phyloP scores from a whole-genome alignment of 2,888 invertebrate species.

The Leucophenga maculata region DNA sequence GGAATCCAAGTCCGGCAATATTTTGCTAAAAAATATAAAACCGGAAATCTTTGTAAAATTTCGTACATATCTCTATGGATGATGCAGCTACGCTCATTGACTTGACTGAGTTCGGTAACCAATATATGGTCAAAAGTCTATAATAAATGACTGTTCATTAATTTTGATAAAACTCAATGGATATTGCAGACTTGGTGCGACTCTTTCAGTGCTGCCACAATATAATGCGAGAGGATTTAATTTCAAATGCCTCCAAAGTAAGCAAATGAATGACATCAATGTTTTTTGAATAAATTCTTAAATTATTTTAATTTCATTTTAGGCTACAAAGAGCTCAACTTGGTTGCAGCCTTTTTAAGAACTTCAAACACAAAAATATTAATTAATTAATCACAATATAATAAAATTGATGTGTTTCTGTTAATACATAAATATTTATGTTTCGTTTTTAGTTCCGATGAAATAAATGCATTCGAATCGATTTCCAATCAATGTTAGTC shows the following conservation, averaged over 20 bases:
- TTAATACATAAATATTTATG: too few relatives aligned
- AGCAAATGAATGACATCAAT: background rate
- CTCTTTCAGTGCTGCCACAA: constrained; percentile 31
- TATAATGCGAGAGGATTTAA: constrained; percentile 5
- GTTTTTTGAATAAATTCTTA: too few relatives aligned
- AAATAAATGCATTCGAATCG: too few relatives aligned
- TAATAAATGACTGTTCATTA: constrained; percentile 27
- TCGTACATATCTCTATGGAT: constrained; percentile 27
- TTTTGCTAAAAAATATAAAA: constrained; percentile 30
- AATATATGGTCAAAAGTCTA: constrained; percentile 29
- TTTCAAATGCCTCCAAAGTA: constrained; percentile 8
- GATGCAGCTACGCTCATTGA: constrained; percentile 23
- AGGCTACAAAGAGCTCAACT: too few relatives aligned
- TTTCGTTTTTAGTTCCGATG: too few relatives aligned
- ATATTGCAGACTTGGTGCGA: constrained; percentile 15
- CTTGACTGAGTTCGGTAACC: constrained; percentile 28
- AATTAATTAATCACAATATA: too few relatives aligned
- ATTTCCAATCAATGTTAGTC: too few relatives aligned
- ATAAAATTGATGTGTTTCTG: too few relatives aligned
- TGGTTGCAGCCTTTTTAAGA: too few relatives aligned
- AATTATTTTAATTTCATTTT: too few relatives aligned
- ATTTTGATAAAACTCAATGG: constrained; percentile 4
- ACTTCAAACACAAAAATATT: too few relatives aligned
- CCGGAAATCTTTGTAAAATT: constrained; percentile 36
- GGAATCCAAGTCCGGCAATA: constrained; percentile 29